Evolutionary conservation across 2,113 vertebrate genomes (phyloP).

Genomic region (Piaya cayana): DNA sequence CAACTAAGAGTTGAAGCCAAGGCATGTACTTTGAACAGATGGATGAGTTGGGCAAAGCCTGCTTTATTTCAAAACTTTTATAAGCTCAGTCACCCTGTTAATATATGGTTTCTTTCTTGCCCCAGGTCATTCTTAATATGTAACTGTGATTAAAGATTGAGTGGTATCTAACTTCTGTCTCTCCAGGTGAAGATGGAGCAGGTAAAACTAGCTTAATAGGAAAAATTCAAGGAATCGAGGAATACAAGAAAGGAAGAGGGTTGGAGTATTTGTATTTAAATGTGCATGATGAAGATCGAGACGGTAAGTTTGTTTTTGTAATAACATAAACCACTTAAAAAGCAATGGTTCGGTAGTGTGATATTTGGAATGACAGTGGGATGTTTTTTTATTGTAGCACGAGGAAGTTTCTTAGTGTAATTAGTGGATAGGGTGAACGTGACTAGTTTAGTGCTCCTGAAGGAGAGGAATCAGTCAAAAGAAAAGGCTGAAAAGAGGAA

Average conservation of each 20-base stretch:
- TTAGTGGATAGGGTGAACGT: not conserved
- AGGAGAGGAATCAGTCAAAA: not conserved
- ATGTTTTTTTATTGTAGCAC: not conserved
- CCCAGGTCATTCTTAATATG: not conserved
- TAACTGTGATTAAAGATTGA: conserved; percentile 23
- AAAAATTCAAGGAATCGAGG: conserved; percentile 93
- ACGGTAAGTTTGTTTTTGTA: conserved; percentile 82
- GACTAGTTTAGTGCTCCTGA: not conserved
- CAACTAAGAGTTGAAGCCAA: not conserved
- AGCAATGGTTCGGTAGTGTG: not conserved
- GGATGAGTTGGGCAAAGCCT: not conserved
- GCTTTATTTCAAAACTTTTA: not conserved
- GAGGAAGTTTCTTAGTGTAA: not conserved
- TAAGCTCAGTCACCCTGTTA: not conserved
- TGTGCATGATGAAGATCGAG: conserved; percentile 96
- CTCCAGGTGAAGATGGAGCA: conserved; percentile 94
- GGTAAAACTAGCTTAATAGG: conserved; percentile 97
- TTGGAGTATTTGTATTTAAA: conserved; percentile 97
- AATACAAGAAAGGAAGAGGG: conserved; percentile 97
- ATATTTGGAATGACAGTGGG: not conserved
- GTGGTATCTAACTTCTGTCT: conserved; percentile 17
- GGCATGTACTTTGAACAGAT: not conserved
- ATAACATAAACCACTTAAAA: not conserved
- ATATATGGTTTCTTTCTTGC: not conserved
- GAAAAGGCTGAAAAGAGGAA: not conserved